Conservation (phyloP, 2,888 invertebrate species). For the Stenolophus ochropezus region DNA sequence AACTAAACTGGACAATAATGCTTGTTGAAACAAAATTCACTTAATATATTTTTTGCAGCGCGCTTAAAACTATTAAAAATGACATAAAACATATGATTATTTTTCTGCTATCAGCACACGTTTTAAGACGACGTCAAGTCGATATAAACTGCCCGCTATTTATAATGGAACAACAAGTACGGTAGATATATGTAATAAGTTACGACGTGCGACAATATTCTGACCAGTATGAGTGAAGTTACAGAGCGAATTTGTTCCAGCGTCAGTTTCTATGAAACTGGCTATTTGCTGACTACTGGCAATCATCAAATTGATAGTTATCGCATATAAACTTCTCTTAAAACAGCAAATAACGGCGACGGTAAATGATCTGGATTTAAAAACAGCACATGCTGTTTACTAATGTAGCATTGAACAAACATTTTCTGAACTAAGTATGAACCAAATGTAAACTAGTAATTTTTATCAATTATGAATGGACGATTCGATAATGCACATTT, state of each 20-base stretch:
- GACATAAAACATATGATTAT: neutral
- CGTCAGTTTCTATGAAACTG: slow-evolving; percentile 15
- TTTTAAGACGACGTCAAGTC: slow-evolving; percentile 1
- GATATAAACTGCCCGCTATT: slow-evolving; percentile 21
- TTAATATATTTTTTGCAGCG: neutral
- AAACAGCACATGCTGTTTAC: slow-evolving; percentile 32
- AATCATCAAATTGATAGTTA: slow-evolving; percentile 37
- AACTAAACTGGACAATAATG: neutral
- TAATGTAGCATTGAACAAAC: slow-evolving; percentile 12
- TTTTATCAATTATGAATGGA: no score
- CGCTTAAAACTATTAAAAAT: neutral
- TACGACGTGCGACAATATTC: slow-evolving; percentile 1
- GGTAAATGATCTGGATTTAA: slow-evolving; percentile 22
- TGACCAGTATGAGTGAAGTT: neutral
- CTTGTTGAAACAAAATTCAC: neutral
- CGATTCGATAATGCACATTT: no score
- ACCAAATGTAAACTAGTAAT: no score
- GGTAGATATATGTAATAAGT: neutral
- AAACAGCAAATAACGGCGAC: slow-evolving; percentile 52
- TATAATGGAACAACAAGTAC: slow-evolving; percentile 1
- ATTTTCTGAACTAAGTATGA: slow-evolving; percentile 2
- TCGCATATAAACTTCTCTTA: slow-evolving; percentile 53
- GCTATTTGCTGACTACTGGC: slow-evolving; percentile 13
- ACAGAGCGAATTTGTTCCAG: neutral
- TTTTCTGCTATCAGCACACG: neutral